These are phyloP conservation scores for Mythimna loreyi DNA, from an alignment of 2,888 invertebrate species.

Conservation along the genomic window DNA sequence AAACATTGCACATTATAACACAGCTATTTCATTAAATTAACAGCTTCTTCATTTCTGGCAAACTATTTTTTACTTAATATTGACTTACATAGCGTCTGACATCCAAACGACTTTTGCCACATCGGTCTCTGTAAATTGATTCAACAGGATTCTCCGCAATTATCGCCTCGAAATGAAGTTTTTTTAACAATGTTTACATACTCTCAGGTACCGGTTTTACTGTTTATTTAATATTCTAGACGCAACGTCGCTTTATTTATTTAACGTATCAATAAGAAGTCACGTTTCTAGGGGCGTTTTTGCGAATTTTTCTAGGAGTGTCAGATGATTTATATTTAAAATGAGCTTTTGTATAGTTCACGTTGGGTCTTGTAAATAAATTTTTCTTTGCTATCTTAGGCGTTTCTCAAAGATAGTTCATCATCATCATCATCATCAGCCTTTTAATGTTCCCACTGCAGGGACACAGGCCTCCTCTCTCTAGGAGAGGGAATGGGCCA, in stretches of 20 bases:
- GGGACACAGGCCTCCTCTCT: too few relatives aligned
- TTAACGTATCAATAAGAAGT: slow-evolving; percentile 55
- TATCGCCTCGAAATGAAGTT: slow-evolving; percentile 71
- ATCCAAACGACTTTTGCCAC: slow-evolving; percentile 72
- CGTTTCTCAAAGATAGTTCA: neutral
- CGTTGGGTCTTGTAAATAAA: slow-evolving; percentile 6
- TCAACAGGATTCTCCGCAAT: slow-evolving; percentile 75
- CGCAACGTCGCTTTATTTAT: slow-evolving; percentile 56
- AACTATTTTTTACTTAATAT: slow-evolving; percentile 40
- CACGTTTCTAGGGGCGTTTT: slow-evolving; percentile 48
- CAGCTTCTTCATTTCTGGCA: slow-evolving; percentile 15
- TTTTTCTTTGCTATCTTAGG: neutral
- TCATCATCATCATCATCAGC: too few relatives aligned
- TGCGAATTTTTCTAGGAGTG: slow-evolving; percentile 39
- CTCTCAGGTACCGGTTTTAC: slow-evolving; percentile 70
- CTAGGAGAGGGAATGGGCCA: too few relatives aligned
- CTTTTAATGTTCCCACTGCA: too few relatives aligned
- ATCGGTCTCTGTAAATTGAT: slow-evolving; percentile 72
- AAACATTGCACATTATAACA: slow-evolving; percentile 25
- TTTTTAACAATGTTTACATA: slow-evolving; percentile 71
- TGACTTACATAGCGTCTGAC: slow-evolving; percentile 64
- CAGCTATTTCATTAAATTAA: slow-evolving; percentile 28
- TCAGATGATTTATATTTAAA: slow-evolving; percentile 6
- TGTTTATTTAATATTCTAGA: slow-evolving; percentile 65
- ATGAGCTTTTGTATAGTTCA: neutral